Conservation (phyloP, 2,113 vertebrate genomes). For the Rhadina sibilatrix region DNA sequence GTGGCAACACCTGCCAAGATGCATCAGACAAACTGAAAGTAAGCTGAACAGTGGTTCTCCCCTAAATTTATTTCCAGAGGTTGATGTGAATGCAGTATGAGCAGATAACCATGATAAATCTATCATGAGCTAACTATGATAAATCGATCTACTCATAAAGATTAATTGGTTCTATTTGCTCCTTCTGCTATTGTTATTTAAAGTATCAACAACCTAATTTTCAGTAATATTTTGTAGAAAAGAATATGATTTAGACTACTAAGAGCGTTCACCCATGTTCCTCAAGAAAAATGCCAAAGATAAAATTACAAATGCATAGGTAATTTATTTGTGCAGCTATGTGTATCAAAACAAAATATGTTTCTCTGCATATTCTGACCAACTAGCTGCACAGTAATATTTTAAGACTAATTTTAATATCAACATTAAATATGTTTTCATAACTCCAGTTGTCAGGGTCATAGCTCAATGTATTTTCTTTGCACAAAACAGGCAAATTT, state of each 20-base stretch:
- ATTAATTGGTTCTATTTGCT: conserved; percentile 43
- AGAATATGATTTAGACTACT: background rate
- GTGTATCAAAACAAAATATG: background rate
- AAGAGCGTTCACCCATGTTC: background rate
- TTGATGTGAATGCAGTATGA: background rate
- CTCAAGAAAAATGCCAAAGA: background rate
- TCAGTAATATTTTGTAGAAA: conserved; percentile 16
- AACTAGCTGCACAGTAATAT: background rate
- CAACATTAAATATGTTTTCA: conserved; percentile 21
- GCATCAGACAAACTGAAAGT: background rate
- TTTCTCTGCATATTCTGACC: background rate
- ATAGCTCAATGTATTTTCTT: background rate
- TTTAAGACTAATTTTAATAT: background rate
- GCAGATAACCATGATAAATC: conserved; percentile 30
- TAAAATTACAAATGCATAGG: background rate
- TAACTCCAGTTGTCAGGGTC: background rate
- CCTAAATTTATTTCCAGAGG: background rate
- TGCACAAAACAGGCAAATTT: background rate
- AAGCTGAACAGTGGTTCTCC: background rate
- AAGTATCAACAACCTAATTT: conserved; percentile 56
- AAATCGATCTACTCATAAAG: conserved; percentile 28
- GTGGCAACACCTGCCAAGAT: background rate
- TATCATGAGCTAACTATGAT: conserved; percentile 28
- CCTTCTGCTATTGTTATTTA: conserved; percentile 51
- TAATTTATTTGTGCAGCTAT: conserved; percentile 21